These are phyloP conservation scores for Pseudomyrmex dendroicus DNA, from an alignment of 1,140 invertebrate genomes.

Conservation along the genomic window DNA sequence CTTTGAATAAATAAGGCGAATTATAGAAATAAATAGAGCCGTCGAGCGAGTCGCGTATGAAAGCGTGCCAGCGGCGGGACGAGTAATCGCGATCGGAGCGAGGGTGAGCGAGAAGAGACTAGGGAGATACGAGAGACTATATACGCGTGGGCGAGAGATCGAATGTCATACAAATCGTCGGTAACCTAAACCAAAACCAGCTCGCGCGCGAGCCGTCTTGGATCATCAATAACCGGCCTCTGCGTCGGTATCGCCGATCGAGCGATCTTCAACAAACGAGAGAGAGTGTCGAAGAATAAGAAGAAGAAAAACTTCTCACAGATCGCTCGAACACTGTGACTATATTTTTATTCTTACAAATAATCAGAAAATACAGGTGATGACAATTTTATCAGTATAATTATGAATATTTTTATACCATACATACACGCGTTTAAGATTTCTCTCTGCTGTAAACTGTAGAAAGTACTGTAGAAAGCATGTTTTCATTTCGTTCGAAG, in stretches of 20 bases:
- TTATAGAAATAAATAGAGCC: constrained; percentile 81
- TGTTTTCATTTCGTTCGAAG: not conserved
- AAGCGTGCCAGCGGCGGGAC: constrained; percentile 52
- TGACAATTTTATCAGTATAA: not conserved
- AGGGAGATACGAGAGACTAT: constrained; percentile 47
- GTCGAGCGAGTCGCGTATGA: constrained; percentile 67
- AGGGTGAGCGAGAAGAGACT: constrained; percentile 23
- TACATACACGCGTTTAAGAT: not conserved
- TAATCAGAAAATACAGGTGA: not conserved
- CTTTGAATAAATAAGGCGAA: constrained; percentile 76
- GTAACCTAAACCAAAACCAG: constrained; percentile 81
- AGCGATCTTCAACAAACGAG: constrained; percentile 71
- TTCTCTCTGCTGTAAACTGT: not conserved
- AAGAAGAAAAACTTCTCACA: constrained; percentile 10
- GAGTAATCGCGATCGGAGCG: constrained; percentile 55
- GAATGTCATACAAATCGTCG: constrained; percentile 83
- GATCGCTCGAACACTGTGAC: not conserved
- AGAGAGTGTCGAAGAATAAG: constrained; percentile 52
- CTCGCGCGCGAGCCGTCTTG: constrained; percentile 54
- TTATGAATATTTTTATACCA: not conserved
- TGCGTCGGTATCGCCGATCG: constrained; percentile 73
- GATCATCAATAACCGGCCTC: constrained; percentile 75
- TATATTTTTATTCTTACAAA: no score
- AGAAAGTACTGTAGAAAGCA: no score
- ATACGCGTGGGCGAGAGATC: constrained; percentile 78